Percentiles rank a stretch among this genome's conserved stretches.
These are phyloP conservation scores for Hemicrepidius hirtus DNA, from an alignment of 2,888 invertebrate genomes.

Conservation along the genomic window DNA sequence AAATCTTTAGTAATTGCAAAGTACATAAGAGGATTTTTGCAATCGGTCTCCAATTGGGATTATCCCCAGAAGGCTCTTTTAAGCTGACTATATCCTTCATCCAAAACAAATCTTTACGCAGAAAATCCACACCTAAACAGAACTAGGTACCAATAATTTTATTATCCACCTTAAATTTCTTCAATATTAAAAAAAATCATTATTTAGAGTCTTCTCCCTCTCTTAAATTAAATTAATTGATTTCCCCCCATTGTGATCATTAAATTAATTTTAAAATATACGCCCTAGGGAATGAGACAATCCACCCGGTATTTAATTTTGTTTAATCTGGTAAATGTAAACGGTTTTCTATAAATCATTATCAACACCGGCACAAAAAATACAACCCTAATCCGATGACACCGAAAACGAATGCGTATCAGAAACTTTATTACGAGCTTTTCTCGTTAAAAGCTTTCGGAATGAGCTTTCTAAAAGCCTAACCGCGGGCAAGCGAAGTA, in stretches of 20 bases:
- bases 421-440: slow-evolving; percentile 45
- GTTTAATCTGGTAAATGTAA: slow-evolving; percentile 1
- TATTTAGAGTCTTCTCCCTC: background rate
- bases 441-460: slow-evolving; percentile 48
- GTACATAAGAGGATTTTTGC: too few species aligned
- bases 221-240: background rate
- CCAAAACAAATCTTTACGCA: too few species aligned
- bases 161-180: too few species aligned
- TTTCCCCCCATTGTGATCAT: background rate
- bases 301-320: background rate
- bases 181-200: background rate
- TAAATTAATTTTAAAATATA: background rate
- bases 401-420: slow-evolving; percentile 37
- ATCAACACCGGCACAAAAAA: slow-evolving; percentile 21
- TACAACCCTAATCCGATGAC: slow-evolving; percentile 27
- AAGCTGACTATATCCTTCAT: too few species aligned
- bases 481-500: slow-evolving; percentile 34
- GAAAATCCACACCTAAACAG: too few species aligned
- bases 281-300: background rate
- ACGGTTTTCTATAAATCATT: slow-evolving; percentile 20
- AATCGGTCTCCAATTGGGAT: too few species aligned
- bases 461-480: slow-evolving; percentile 45
- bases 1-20: too few species aligned
- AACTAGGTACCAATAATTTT: too few species aligned
- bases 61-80: too few species aligned